Base-by-base conservation (phyloP, 2,113 vertebrate species). In the Amphiprion percula region DNA sequence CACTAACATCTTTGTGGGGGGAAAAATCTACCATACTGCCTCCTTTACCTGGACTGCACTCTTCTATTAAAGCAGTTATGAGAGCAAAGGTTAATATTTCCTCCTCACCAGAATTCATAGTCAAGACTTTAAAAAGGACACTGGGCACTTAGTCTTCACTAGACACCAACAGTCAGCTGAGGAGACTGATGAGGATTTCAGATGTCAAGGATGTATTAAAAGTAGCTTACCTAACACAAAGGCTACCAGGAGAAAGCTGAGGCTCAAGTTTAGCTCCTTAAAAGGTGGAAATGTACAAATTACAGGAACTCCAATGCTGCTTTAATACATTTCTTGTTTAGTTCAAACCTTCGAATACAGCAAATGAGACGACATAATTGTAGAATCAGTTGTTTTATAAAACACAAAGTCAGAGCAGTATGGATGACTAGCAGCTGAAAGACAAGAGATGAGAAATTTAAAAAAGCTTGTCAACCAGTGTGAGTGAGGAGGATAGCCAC, bases 51-150 rank as follows among this genome's bases (percentile, higher is more conserved):
- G 15, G 10, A 26, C 58, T 46, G 3, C 26, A 39, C 39, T 61
- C 10, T 55, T 47, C 30, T 24, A 76, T 14, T 72, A 2, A 50
- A 65, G 30, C 26, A 74, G 14, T 56, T 50, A 74, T 14, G 11
- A 47, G 21, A 56, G 7, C 5, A 70, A 19, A n/a, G 1, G 14
- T 54, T 23, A 24, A 28, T 30, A 24, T 47, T 16, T 39, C 23
- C 11, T 47, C 52, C 46, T n/a, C n/a, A 28, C 52, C 11, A 76
- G 46, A 63, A 61, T 16, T 7, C 56, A 17, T 30, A 30, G 30
- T 30, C 30, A 30, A 47, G 39, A 37, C 21, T 53, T 63, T 19
- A 11, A 69, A 41, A 55, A 19, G 19, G 60, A 58, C 37, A 68
- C 1, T 7, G 19, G 5, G 24, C 15, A 68, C 16, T 80, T 53